These are phyloP conservation scores for Argya squamiceps DNA, from an alignment of 2,797 vertebrate species.

Conservation along the genomic window DNA sequence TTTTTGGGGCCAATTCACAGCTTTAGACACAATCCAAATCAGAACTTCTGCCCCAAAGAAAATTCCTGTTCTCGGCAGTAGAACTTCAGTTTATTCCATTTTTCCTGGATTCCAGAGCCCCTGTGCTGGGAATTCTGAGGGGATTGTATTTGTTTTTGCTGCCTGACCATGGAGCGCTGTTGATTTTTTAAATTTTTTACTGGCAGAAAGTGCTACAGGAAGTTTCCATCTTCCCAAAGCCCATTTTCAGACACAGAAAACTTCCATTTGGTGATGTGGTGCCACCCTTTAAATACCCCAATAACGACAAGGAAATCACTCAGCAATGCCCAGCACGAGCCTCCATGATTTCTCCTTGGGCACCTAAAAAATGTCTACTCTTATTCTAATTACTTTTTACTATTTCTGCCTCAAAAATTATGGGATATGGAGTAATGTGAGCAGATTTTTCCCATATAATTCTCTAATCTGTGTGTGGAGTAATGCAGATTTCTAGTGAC, in stretches of 20 bases:
- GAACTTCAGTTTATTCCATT: background rate
- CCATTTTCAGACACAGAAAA: background rate
- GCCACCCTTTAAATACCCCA: background rate
- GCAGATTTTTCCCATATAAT: background rate
- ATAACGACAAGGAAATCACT: background rate
- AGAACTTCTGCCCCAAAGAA: background rate
- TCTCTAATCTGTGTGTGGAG: background rate
- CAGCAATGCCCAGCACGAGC: background rate
- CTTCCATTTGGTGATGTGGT: background rate
- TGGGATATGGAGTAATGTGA: background rate
- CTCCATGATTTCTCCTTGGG: background rate
- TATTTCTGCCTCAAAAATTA: background rate
- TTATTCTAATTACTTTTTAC: background rate
- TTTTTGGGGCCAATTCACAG: background rate
- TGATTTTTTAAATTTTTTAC: background rate
- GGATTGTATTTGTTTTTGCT: background rate
- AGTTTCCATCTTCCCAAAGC: background rate
- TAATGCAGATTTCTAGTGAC: background rate
- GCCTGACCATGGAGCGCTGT: background rate
- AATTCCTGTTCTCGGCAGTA: background rate
- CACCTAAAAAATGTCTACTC: accelerated
- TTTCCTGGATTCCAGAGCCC: background rate
- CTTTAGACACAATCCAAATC: accelerated
- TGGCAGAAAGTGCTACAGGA: background rate
- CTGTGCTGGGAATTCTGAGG: background rate